phyloP scores from a whole-genome alignment of 2,113 vertebrate genomes.

The Perognathus longimembris region DNA sequence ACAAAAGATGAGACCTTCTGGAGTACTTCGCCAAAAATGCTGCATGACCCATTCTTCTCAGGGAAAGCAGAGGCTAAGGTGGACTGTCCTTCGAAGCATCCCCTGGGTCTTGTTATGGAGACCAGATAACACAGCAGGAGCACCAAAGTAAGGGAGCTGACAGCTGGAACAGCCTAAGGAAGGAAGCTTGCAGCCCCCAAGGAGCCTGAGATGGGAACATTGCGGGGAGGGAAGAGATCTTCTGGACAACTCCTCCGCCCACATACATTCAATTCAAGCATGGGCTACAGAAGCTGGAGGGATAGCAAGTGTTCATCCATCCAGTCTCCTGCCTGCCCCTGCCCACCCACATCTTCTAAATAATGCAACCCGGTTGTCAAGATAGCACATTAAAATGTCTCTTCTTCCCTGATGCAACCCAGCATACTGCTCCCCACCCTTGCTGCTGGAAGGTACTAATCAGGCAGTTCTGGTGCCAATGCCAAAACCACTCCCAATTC shows the following conservation, averaged over 20 bases:
- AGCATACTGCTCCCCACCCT: constrained; percentile 8
- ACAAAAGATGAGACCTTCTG: neutral
- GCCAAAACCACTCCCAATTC: constrained; percentile 1
- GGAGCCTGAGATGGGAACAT: neutral
- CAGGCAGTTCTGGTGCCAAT: neutral
- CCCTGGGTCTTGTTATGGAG: neutral
- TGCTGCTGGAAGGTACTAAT: constrained; percentile 37
- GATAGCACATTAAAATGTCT: neutral
- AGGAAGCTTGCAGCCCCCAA: constrained; percentile 37
- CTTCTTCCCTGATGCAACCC: constrained; percentile 28
- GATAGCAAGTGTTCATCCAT: constrained; percentile 41
- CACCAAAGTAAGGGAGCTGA: neutral
- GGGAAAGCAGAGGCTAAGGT: neutral
- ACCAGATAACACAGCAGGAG: constrained; percentile 15
- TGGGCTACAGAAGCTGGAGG: neutral
- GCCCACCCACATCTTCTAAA: constrained; percentile 51
- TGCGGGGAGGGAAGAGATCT: neutral
- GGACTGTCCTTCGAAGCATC: constrained; percentile 8
- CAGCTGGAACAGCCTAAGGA: constrained; percentile 9
- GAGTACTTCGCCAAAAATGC: neutral
- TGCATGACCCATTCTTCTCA: neutral
- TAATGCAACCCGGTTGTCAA: constrained; percentile 49
- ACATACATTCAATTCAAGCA: constrained; percentile 8
- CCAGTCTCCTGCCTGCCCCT: neutral
- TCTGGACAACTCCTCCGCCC: constrained; percentile 7